Evolutionary conservation across 2,797 vertebrate genomes (phyloP), one percentile per base, ranked within the genome.

Genomic region (Spinus pinus): DNA sequence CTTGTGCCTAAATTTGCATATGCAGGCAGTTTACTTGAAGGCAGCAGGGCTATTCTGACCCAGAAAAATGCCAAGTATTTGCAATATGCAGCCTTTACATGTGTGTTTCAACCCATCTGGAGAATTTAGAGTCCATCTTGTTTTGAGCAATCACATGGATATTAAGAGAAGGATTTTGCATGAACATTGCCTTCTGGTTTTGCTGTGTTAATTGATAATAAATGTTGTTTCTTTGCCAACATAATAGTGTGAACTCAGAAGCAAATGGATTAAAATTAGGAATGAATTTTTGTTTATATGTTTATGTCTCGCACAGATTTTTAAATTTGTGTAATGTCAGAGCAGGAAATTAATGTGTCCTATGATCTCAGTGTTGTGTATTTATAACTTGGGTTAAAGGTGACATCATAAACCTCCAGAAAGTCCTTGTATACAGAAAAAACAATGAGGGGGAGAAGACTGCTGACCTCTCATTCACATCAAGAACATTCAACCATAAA

Each of bases 341-440:
- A 89, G 94, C 37, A 95, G 95, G 90, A 96, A 92, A 87, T 91
- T 92, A 88, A 96, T 93, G 72, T 89, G 89, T 84, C 86, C 60
- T 69, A 62, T 74, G 79, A 74, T 94, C 93, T 96, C 90, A 90
- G 61, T 88, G 42, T 86, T 97, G 88, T 89, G 62, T 94, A 92
- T 94, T 93, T 84, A 96, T 93, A 86, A 95, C 93, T 93, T 92
- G 75, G 82, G 83, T 97, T 96, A 97, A 96, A 94, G 88, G 86
- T 94, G 91, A 95, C 81, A 93, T 86, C 92, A 91, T 96, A 96
- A 97, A 95, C 89, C 75, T 95, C 89, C 74, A 88, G 88, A 84
- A 96, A 92, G 86, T 81, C 89, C 96, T 97, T 97, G 96, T 95
- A 85, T 91, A 70, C 74, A 97, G 85, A 95, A 96, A 94, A 93